Evolutionary conservation across 1,140 invertebrate genomes (phyloP).

Genomic region (Caenorhabditis remanei): DNA sequence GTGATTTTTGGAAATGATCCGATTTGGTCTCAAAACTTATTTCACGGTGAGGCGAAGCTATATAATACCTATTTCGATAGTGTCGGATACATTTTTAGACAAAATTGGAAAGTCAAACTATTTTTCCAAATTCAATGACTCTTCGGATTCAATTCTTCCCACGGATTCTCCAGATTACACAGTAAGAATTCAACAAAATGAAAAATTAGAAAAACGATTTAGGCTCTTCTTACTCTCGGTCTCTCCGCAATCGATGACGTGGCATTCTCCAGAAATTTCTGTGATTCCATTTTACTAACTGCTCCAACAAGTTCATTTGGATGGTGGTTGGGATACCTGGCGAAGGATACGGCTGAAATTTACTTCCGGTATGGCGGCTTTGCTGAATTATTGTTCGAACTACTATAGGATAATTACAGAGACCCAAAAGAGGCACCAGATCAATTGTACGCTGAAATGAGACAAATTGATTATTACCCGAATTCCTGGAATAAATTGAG

Average conservation of each 20-base stretch:
- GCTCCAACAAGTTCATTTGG: constrained; percentile 6
- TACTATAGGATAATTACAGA: not conserved
- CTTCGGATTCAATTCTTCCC: not conserved
- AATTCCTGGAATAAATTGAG: constrained; percentile 24
- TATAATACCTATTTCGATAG: not conserved
- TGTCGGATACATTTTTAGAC: not conserved
- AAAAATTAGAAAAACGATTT: not conserved
- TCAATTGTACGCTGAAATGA: constrained; percentile 9
- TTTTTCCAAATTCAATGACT: constrained; percentile 8
- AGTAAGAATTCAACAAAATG: not conserved
- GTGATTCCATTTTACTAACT: not conserved
- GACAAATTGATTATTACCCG: not conserved
- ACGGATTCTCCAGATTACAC: constrained; percentile 24
- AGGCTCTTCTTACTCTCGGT: constrained; percentile 18
- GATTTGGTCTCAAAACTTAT: constrained; percentile 3
- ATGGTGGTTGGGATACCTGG: constrained; percentile 20
- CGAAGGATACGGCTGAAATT: constrained; percentile 3
- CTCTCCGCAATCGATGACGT: not conserved
- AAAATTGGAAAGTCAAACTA: constrained; percentile 41
- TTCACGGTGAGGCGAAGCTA: not conserved
- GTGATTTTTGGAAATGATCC: constrained; percentile 1
- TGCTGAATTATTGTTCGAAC: not conserved
- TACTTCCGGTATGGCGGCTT: not conserved
- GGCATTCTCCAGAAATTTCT: constrained; percentile 20
- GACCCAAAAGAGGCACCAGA: constrained; percentile 14